Percentiles rank a stretch among this genome's conserved stretches.
Evolutionary conservation across 2,888 invertebrate species (phyloP).

Genomic region (Drosophila diplacantha): DNA sequence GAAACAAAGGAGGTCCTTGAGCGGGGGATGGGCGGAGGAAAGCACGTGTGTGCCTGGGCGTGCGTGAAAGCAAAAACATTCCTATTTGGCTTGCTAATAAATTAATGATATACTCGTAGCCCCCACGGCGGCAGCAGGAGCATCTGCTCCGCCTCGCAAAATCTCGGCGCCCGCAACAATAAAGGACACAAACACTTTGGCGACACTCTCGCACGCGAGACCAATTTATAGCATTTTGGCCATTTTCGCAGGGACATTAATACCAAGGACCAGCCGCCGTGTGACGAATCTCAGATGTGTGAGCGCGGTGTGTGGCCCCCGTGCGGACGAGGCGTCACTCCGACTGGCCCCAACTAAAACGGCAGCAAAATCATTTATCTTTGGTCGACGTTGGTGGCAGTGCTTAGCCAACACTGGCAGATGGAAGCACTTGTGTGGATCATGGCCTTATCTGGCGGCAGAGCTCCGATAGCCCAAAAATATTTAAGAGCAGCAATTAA

Average conservation of each 20-base stretch:
- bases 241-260: constrained; percentile 18
- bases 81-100: constrained; percentile 71
- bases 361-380: constrained; percentile 28
- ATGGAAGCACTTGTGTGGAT: constrained; percentile 22
- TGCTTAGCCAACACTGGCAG: constrained; percentile 28
- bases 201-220: constrained; percentile 36
- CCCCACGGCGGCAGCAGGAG: not conserved
- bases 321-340: constrained; percentile 23
- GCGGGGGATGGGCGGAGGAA: not conserved
- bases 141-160: constrained; percentile 16
- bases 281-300: constrained; percentile 29
- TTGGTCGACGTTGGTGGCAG: constrained; percentile 19
- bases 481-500: not conserved
- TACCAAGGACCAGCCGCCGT: constrained; percentile 29
- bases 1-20: constrained; percentile 16
- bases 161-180: constrained; percentile 30
- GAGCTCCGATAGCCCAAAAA: not conserved
- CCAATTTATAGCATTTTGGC: constrained; percentile 42
- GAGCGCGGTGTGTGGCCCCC: constrained; percentile 1
- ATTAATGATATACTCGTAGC: constrained; percentile 65
- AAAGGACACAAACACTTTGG: constrained; percentile 57
- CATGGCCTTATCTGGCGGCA: constrained; percentile 4
- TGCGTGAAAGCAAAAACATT: constrained; percentile 41
- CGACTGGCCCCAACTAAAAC: constrained; percentile 28
- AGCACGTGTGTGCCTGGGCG: constrained; percentile 31